Percentiles rank a stretch among this genome's conserved stretches.
Evolutionary conservation across 2,113 vertebrate species (phyloP).

Genomic region (Catharus fuscescens): DNA sequence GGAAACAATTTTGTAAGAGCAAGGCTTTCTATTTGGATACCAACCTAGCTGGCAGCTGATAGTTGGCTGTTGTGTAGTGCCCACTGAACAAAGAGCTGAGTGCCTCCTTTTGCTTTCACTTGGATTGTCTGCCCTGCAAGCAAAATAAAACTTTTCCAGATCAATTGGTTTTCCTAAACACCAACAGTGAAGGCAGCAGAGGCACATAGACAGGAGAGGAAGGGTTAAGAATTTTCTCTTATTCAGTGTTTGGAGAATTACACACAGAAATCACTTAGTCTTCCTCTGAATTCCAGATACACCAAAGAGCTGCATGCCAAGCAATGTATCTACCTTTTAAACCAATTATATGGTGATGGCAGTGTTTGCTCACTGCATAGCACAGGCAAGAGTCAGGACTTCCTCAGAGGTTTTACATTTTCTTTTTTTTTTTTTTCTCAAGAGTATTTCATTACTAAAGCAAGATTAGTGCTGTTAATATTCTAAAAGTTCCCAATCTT

Average conservation of each 20-base stretch:
- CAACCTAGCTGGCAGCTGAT: neutral
- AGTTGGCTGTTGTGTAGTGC: accelerated
- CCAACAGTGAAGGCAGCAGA: neutral
- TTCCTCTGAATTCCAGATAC: neutral
- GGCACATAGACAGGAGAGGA: neutral
- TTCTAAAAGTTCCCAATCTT: neutral
- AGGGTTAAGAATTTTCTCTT: neutral
- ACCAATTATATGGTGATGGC: neutral
- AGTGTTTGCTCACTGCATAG: neutral
- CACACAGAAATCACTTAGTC: neutral
- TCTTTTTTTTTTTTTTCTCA: neutral
- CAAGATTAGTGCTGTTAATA: neutral
- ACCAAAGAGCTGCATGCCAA: neutral
- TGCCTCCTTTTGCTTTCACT: neutral
- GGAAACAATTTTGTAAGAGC: neutral
- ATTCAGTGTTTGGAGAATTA: neutral
- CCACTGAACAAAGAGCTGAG: neutral
- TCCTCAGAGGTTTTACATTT: neutral
- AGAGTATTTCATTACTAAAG: neutral
- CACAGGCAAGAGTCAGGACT: neutral
- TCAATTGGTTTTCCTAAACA: neutral
- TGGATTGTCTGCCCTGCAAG: accelerated
- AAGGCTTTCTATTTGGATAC: neutral
- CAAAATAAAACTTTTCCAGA: neutral
- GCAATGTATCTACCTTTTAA: neutral